phyloP scores from a whole-genome alignment of 2,113 vertebrate genomes.

The Tupaia chinensis region DNA sequence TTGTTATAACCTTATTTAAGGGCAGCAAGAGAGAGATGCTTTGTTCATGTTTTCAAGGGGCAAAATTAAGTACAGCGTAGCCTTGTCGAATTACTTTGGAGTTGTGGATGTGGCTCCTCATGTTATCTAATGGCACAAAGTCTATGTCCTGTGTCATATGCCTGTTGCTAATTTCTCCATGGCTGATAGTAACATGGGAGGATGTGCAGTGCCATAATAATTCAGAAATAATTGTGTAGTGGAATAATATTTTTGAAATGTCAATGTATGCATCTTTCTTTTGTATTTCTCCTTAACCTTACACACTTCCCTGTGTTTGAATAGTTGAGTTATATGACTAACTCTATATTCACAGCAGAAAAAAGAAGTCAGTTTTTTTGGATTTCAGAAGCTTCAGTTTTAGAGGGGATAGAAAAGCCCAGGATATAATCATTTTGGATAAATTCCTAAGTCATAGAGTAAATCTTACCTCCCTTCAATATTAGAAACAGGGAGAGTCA shows the following conservation, averaged over 20 bases:
- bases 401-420: neutral
- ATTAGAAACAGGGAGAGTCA: neutral
- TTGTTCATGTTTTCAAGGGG: slow-evolving; percentile 14
- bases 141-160: neutral
- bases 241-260: neutral
- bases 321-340: neutral
- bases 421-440: neutral
- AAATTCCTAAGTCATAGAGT: neutral
- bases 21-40: neutral
- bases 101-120: neutral
- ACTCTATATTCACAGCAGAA: neutral
- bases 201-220: neutral
- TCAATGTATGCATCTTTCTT: neutral
- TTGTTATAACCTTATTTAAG: neutral
- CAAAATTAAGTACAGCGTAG: neutral
- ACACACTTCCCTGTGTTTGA: neutral
- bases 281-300: neutral
- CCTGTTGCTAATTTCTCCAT: neutral
- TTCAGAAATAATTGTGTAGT: slow-evolving; percentile 4
- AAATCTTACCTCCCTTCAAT: neutral
- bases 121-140: neutral
- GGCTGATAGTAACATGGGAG: neutral
- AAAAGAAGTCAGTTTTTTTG: slow-evolving; percentile 5
- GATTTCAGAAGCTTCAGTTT: slow-evolving; percentile 38
- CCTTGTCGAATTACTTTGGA: neutral